Base-by-base conservation (phyloP, 2,888 invertebrate species). In the Chalcosyrphus nemorum region DNA sequence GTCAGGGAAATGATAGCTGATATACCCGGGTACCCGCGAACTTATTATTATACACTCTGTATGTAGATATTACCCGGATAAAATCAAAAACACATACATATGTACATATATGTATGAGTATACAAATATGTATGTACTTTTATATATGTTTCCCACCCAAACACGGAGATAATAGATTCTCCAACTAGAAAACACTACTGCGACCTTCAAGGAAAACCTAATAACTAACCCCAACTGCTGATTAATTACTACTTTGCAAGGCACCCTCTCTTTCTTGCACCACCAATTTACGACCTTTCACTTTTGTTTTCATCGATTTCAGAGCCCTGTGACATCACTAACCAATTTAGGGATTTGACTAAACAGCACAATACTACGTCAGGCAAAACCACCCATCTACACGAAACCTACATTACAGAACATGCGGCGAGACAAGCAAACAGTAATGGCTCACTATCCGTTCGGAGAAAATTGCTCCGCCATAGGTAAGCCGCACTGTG, bases 261-360 rank as follows among this genome's bases (percentile, higher is more conserved):
- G 21, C 24, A 71, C 29, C 38, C 61, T 78, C 9, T 57, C n/a
- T 41, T 78, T 27, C 35, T 41, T 52, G 41, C 52, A 61, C 65
- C 27, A 47, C 21, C 72, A 61, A 61, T 68, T 78, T 66, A 24
- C 50, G 72, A 78, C 78, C 82, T 82, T 82, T 82, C 77, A 72
- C 77, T 78, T 81, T 81, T 77, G 35, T 27, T 77, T 76, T 72
- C 68, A 82, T 82, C 68, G 78, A 82, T 82, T 82, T 72, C 43
- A 41, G 21, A 29, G 17, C 35, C 17, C 52, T 75, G 74, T 84
- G 80, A 84, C 80, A 75, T 84, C 84, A 84, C 63, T 74, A 57
- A 59, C 78, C 43, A 59, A 70, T 80, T 80, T 80, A 84, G 70
- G 61, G 27, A 80, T 50, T 74, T 65, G 59, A 65, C 59, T 82